A percentile compares a stretch with the other conserved stretches of the same genome.
These are phyloP conservation scores for Oncorhynchus keta DNA, from an alignment of 2,113 vertebrate genomes.

Conservation along the genomic window DNA sequence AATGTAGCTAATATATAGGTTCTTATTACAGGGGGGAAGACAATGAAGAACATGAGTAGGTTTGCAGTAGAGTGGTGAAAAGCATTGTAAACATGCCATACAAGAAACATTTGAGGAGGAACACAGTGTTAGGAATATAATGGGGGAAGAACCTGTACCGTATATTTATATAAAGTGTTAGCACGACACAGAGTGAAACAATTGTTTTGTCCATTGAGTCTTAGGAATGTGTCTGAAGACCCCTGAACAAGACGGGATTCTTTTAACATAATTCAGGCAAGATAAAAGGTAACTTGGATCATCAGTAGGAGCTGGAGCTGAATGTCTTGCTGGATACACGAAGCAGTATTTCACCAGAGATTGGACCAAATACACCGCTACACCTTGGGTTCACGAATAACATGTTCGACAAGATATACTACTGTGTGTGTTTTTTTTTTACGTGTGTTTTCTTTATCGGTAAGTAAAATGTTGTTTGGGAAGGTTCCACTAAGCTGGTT, in stretches of 20 bases:
- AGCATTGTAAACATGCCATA: conserved; percentile 45
- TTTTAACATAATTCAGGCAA: conserved; percentile 53
- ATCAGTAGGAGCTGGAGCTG: conserved; percentile 57
- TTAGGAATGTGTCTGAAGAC: conserved; percentile 45
- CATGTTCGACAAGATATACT: conserved; percentile 58
- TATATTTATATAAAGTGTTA: neutral
- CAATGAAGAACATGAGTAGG: conserved; percentile 48
- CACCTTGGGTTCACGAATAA: conserved; percentile 62
- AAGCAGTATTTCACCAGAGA: conserved; percentile 66
- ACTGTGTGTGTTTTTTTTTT: no score
- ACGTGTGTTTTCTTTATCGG: conserved; percentile 49
- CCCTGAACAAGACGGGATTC: conserved; percentile 66
- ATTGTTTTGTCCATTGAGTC: conserved; percentile 8
- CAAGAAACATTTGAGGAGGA: conserved; percentile 49
- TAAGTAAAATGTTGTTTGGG: conserved; percentile 45
- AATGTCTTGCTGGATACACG: conserved; percentile 42
- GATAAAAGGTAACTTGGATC: conserved; percentile 51
- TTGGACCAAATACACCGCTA: conserved; percentile 57
- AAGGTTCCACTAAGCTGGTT: conserved; percentile 47
- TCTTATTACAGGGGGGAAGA: conserved; percentile 10
- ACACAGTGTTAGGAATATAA: neutral
- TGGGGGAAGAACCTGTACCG: neutral
- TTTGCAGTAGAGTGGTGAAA: conserved; percentile 62
- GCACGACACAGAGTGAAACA: neutral
- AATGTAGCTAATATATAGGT: conserved; percentile 52